Conservation (phyloP, 2,113 vertebrate species). For the Taurulus bubalis region DNA sequence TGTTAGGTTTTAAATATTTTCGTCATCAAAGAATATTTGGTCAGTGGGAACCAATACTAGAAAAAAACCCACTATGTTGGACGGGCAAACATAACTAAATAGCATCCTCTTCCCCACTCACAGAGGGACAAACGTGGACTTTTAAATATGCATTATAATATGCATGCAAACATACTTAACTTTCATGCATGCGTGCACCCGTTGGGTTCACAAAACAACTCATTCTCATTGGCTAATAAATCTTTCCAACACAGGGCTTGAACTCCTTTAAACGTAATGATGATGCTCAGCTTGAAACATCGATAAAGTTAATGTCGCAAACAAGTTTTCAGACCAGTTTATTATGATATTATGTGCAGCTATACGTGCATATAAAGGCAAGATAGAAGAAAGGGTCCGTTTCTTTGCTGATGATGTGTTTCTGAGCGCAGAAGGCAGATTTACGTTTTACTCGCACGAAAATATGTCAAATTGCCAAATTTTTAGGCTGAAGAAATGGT, state of each 20-base stretch:
- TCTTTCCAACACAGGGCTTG: neutral
- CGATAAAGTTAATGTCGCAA: neutral
- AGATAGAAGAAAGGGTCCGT: neutral
- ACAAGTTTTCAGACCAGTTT: neutral
- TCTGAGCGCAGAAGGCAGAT: neutral
- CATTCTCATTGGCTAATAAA: neutral
- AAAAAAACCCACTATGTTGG: neutral
- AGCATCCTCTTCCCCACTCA: neutral
- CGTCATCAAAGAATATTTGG: conserved; percentile 2
- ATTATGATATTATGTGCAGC: neutral
- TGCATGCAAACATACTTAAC: neutral
- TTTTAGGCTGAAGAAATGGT: neutral
- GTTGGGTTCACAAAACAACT: neutral
- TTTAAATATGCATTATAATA: neutral
- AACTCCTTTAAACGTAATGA: neutral
- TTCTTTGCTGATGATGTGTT: neutral
- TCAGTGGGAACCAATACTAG: neutral
- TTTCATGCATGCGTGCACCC: neutral
- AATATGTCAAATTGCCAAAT: neutral
- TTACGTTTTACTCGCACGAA: neutral
- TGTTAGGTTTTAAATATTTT: neutral
- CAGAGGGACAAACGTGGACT: neutral
- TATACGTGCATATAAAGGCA: neutral
- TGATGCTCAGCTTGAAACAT: neutral
- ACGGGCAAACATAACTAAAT: neutral